These are phyloP conservation scores for Argyresthia albistria DNA, from an alignment of 2,888 invertebrate species.

Conservation along the genomic window DNA sequence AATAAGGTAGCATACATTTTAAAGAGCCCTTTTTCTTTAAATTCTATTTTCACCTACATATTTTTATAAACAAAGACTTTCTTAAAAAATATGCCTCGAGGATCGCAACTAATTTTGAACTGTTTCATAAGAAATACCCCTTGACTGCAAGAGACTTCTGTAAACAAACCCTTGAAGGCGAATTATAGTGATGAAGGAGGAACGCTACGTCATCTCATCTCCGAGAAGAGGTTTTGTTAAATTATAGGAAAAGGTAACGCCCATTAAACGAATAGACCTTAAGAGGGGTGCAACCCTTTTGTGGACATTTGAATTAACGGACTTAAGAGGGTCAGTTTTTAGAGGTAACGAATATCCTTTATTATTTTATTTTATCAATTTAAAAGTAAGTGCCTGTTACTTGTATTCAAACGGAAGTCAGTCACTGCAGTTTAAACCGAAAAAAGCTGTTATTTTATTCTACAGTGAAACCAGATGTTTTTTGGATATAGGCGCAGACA, in stretches of 20 bases:
- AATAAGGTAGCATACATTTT: too few species aligned
- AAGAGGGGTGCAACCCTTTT: neutral
- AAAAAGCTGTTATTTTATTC: neutral
- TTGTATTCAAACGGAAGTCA: neutral
- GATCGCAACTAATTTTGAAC: too few species aligned
- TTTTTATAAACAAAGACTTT: constrained; percentile 25
- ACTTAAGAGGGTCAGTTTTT: neutral
- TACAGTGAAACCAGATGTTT: constrained; percentile 6
- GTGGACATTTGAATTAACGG: neutral
- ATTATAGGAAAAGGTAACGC: constrained; percentile 14
- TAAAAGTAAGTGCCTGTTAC: neutral
- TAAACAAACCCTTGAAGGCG: neutral
- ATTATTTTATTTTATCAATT: too few species aligned
- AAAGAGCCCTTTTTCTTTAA: too few species aligned
- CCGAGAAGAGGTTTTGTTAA: constrained; percentile 50
- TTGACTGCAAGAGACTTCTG: neutral
- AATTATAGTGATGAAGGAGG: constrained; percentile 14
- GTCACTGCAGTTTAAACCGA: neutral
- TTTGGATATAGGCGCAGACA: too few species aligned
- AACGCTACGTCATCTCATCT: constrained; percentile 47
- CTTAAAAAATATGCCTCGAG: constrained; percentile 12
- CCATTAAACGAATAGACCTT: neutral
- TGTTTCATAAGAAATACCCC: too few species aligned
- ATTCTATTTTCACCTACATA: too few species aligned
- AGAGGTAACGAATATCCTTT: neutral